Percentiles rank a stretch among this genome's conserved stretches.
Conservation (phyloP, 2,113 vertebrate species). For the Lagenorhynchus albirostris region DNA sequence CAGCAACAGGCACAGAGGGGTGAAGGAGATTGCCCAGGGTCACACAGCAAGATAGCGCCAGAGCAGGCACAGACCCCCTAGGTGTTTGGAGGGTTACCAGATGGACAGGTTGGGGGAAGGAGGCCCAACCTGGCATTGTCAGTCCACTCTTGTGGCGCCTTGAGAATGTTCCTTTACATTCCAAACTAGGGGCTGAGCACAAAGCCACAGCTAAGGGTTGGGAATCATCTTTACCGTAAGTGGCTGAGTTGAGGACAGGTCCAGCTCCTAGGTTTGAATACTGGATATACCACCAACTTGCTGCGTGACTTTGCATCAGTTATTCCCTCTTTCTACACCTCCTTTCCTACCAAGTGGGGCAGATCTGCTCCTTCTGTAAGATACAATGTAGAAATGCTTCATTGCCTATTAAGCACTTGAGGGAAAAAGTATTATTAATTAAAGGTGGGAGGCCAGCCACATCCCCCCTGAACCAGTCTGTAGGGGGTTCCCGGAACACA, state of each 20-base stretch:
- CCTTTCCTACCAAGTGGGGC: not conserved
- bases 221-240: not conserved
- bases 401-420: not conserved
- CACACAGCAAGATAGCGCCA: not conserved
- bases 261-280: not conserved
- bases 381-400: not conserved
- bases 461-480: not conserved
- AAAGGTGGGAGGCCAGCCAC: not conserved
- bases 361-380: not conserved
- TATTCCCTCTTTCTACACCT: not conserved
- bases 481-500: fast-evolving
- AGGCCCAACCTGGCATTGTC: not conserved
- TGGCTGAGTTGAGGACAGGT: not conserved
- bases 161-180: not conserved
- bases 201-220: not conserved
- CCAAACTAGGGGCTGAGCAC: not conserved
- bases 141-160: not conserved
- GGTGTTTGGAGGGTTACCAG: not conserved
- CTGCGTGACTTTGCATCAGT: not conserved
- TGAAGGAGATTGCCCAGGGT: not conserved
- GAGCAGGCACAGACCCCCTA: not conserved
- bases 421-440: not conserved
- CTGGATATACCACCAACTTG: not conserved
- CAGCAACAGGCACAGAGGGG: not conserved
- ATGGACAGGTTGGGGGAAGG: not conserved